These are phyloP conservation scores for Calcarius ornatus DNA, from an alignment of 2,113 vertebrate genomes.

Conservation along the genomic window DNA sequence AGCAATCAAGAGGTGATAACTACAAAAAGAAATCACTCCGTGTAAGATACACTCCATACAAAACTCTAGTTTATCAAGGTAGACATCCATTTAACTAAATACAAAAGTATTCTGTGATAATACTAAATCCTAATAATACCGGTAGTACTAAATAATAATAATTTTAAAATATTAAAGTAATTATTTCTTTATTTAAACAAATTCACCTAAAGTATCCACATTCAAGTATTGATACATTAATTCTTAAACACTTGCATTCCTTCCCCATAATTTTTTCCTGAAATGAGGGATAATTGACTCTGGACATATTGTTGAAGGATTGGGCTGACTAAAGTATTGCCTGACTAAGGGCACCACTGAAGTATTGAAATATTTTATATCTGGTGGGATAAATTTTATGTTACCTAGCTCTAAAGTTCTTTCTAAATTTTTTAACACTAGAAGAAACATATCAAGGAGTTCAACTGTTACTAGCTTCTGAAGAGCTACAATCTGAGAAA, in stretches of 20 bases:
- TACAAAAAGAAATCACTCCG: neutral
- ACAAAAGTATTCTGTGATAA: neutral
- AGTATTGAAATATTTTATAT: neutral
- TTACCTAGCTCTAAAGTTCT: neutral
- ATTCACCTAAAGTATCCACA: neutral
- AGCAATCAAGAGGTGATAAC: neutral
- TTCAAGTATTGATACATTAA: neutral
- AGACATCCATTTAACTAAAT: neutral
- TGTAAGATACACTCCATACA: neutral
- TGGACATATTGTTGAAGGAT: neutral
- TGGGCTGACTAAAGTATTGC: neutral
- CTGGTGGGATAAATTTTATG: neutral
- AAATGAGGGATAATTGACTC: neutral
- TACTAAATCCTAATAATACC: neutral
- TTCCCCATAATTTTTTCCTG: neutral
- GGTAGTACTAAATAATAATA: neutral
- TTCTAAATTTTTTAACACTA: neutral
- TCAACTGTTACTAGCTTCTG: neutral
- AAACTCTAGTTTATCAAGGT: neutral
- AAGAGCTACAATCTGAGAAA: neutral
- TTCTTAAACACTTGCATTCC: neutral
- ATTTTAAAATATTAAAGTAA: neutral
- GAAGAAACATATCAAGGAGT: neutral
- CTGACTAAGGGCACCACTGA: neutral
- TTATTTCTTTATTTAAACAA: neutral